Evolutionary conservation across 2,888 invertebrate species (phyloP), one percentile per base, ranked within the genome.

Genomic region (Terebella lapidaria): DNA sequence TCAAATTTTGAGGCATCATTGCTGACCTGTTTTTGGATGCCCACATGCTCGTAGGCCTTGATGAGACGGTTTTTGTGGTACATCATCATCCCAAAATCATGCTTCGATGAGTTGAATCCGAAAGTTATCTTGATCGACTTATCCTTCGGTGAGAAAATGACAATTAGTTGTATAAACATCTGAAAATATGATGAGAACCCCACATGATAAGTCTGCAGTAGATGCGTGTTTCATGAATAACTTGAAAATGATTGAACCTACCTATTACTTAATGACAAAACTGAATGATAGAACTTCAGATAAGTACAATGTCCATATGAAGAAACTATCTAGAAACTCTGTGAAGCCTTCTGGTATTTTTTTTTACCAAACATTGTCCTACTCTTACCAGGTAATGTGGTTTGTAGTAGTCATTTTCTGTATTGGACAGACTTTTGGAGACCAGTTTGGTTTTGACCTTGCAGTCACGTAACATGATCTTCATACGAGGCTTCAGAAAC

Each of bases 61-160:
- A 79, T 78, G 15, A 79, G 71, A 28, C 79, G 60, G 61, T 79
- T 79, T 54, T 71, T 71, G 61, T 79, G 72, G 60, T 79, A 79
- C 69, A 79, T 67, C 74, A 79, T 73, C 15, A 77, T 60, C 2
- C 79, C 79, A 68, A 73, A 78, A 61, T 75, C 75, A 3, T 70
- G 65, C 30, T 71, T 64, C 5, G 67, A 67, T 26, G 67, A 66
- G 18, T 69, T 71, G 56, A 78, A 79, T 2, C 79, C 79, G 71
- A 78, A 59, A 26, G 59, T 60, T 3, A 78, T 74, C 56, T 69
- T 68, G 42, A 77, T 62, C 20, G 74, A 71, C 61, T 68, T 68
- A 10, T 61, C 54, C 72, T 59, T 35, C 10, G 10, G 10, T 10
- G n/a, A n/a, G n/a, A n/a, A n/a, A n/a, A n/a, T n/a, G n/a, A n/a